Evolutionary conservation across 2,888 invertebrate genomes (phyloP).

Genomic region (Antitype chi): DNA sequence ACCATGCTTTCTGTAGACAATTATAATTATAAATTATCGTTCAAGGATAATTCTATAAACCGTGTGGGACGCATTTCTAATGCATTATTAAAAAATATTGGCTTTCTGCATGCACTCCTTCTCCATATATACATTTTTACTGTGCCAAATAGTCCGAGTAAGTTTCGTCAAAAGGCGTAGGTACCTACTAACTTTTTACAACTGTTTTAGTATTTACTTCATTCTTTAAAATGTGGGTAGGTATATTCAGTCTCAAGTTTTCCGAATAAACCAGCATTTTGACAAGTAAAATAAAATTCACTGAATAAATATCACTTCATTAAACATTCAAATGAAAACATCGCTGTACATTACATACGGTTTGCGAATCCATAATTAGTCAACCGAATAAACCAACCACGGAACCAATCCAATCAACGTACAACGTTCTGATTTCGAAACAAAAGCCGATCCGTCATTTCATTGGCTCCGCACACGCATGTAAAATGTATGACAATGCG

Average conservation of each 20-base stretch:
- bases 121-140: too few species aligned
- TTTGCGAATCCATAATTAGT: slow-evolving; percentile 15
- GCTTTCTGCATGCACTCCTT: too few species aligned
- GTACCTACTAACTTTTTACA: too few species aligned
- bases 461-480: slow-evolving; percentile 15
- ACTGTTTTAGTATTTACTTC: too few species aligned
- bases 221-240: neutral
- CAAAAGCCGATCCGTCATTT: slow-evolving; percentile 16
- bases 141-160: too few species aligned
- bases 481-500: slow-evolving; percentile 36
- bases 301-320: neutral
- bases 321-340: slow-evolving; percentile 6
- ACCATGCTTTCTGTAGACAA: too few species aligned
- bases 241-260: neutral
- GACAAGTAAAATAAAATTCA: neutral
- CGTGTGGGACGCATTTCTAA: too few species aligned
- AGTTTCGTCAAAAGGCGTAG: too few species aligned
- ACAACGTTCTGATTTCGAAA: slow-evolving; percentile 31
- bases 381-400: neutral
- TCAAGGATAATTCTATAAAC: too few species aligned
- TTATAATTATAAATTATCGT: too few species aligned
- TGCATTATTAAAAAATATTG: too few species aligned
- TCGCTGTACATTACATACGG: neutral
- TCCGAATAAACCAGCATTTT: neutral
- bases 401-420: slow-evolving; percentile 25